Conservation (phyloP, 1,140 invertebrate species). For the Zaprionus inermis region DNA sequence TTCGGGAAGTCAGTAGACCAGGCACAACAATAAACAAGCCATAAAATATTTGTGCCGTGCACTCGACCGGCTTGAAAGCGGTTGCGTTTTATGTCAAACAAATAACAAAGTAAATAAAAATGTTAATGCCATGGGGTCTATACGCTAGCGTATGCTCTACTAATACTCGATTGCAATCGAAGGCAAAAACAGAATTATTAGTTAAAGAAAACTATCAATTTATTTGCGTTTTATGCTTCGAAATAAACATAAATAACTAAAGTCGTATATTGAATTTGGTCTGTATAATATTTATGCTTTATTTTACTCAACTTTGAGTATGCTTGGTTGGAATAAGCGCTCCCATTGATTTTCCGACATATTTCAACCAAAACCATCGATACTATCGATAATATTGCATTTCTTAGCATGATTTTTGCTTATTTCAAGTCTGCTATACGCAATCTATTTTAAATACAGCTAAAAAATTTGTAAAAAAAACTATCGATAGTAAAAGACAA, state of each 20-base stretch:
- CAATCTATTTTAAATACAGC: no score
- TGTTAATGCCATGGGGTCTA: conserved; percentile 23
- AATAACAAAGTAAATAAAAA: conserved; percentile 48
- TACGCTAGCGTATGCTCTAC: conserved; percentile 23
- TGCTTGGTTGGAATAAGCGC: no score
- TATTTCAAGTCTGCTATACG: no score
- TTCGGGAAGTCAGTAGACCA: conserved; percentile 1
- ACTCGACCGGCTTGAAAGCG: conserved; percentile 43
- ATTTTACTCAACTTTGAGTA: neutral
- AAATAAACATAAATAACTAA: neutral
- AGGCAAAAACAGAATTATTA: neutral
- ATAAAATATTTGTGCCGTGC: conserved; percentile 69
- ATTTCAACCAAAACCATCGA: no score
- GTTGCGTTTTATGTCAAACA: conserved; percentile 65
- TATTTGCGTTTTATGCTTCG: neutral
- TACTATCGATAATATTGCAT: no score
- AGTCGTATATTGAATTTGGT: neutral
- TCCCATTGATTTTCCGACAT: no score
- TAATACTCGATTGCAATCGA: conserved; percentile 7
- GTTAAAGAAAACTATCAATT: neutral
- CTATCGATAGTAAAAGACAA: no score
- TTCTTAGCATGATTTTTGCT: no score
- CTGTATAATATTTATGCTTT: no score
- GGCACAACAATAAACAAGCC: conserved; percentile 71
- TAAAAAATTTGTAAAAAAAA: no score